Conservation (phyloP, 2,888 invertebrate species). For the Brachynemurus nebulosus region DNA sequence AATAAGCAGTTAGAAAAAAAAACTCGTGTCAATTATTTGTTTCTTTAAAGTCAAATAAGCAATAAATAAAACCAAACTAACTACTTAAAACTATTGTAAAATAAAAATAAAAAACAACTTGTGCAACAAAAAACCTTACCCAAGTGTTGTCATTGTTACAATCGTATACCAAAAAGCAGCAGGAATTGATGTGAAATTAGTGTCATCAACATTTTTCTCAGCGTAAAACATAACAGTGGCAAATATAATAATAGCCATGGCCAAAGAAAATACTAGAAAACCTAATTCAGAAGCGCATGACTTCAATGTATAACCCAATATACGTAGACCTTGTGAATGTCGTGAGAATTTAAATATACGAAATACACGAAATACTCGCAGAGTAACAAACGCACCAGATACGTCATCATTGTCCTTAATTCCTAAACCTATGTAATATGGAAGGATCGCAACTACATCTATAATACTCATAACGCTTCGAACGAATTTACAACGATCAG, state of each 20-base stretch:
- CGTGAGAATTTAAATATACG: conserved; percentile 99
- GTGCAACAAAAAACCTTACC: conserved; percentile 70
- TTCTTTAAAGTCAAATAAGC: no score
- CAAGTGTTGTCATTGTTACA: conserved; percentile 98
- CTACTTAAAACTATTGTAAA: no score
- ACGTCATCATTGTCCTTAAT: conserved; percentile 98
- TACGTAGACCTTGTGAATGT: conserved; percentile 96
- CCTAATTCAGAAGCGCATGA: conserved; percentile 98
- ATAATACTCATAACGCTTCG: conserved; percentile 98
- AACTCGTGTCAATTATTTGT: no score
- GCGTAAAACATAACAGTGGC: conserved; percentile 99
- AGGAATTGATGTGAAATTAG: conserved; percentile 98
- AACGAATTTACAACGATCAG: conserved; percentile 93
- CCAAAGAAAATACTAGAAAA: conserved; percentile 96
- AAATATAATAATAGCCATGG: conserved; percentile 99
- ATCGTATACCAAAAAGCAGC: conserved; percentile 99
- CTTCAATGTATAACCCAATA: conserved; percentile 97
- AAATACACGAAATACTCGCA: conserved; percentile 98
- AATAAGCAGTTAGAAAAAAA: no score
- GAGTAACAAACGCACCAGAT: conserved; percentile 96
- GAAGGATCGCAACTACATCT: conserved; percentile 97
- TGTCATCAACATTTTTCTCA: conserved; percentile 94
- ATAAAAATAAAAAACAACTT: background rate
- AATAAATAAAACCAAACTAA: no score
- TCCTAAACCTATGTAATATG: conserved; percentile 96